Conservation (phyloP, 1,140 invertebrate species). For the Achatina immaculata region DNA sequence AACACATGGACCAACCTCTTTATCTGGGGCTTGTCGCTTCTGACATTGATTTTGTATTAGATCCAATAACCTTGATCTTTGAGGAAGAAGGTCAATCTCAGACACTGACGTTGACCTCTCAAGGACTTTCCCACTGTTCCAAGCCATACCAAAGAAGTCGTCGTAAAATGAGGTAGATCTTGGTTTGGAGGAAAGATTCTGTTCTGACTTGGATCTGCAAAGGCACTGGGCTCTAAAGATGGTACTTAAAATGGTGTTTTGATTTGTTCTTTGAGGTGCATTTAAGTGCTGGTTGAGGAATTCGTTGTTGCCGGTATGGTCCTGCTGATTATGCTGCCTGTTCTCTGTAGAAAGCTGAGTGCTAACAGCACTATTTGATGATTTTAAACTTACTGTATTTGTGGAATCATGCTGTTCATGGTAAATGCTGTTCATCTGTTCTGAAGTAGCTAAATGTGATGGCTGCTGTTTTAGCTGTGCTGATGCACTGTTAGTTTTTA, state of each 20-base stretch:
- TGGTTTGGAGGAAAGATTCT: conserved; percentile 38
- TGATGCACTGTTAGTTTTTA: neutral
- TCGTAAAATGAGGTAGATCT: conserved; percentile 40
- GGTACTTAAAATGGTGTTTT: neutral
- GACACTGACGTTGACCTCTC: conserved; percentile 57
- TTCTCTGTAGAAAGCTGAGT: neutral
- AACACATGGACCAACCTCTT: neutral
- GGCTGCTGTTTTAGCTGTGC: conserved; percentile 14
- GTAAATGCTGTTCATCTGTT: neutral
- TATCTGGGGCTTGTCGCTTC: neutral
- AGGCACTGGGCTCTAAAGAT: neutral
- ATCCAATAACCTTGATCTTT: neutral
- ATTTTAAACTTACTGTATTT: neutral
- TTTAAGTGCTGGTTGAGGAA: neutral
- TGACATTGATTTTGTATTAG: neutral
- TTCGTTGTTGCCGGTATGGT: neutral
- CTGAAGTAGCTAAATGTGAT: neutral
- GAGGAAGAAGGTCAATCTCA: conserved; percentile 44
- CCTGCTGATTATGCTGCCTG: neutral
- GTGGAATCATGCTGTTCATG: neutral
- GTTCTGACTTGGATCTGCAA: conserved; percentile 44
- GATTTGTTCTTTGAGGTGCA: neutral
- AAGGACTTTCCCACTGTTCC: conserved; percentile 49
- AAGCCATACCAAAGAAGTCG: conserved; percentile 45
- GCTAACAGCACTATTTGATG: neutral